Evolutionary conservation across 2,797 vertebrate genomes (phyloP).

Genomic region (Diplodus puntazzo): DNA sequence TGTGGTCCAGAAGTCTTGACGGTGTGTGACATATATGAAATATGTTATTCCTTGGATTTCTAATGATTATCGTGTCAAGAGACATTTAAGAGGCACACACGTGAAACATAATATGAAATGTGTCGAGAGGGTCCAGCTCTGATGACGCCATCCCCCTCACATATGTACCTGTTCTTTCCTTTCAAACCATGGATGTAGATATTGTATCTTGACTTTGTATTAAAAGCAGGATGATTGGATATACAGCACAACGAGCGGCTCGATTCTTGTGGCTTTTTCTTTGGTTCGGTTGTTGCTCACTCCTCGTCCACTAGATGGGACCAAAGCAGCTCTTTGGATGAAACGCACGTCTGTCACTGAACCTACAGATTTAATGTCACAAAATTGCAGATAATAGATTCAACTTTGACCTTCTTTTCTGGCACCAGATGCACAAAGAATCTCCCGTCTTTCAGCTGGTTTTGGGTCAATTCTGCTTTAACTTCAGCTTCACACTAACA

Average conservation of each 20-base stretch:
- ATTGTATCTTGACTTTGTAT: slow-evolving; percentile 98
- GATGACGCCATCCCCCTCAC: slow-evolving; percentile 78
- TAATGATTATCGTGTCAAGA: slow-evolving; percentile 79
- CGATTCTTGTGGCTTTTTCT: slow-evolving; percentile 42
- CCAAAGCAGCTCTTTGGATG: slow-evolving; percentile 31
- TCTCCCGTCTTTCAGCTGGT: too few relatives aligned
- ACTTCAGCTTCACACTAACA: background rate
- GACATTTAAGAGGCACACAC: slow-evolving; percentile 75
- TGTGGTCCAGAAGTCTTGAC: slow-evolving; percentile 83
- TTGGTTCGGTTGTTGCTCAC: slow-evolving; percentile 31
- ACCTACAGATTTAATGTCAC: background rate
- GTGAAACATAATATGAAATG: slow-evolving; percentile 69
- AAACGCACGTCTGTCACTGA: background rate
- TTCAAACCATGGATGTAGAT: slow-evolving; percentile 97
- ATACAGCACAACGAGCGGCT: slow-evolving; percentile 72
- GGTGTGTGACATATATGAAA: slow-evolving; percentile 82
- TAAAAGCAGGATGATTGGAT: slow-evolving; percentile 96
- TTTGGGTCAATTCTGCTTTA: background rate
- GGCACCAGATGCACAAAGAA: background rate
- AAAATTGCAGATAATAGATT: background rate
- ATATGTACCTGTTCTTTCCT: slow-evolving; percentile 91
- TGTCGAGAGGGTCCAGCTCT: slow-evolving; percentile 82
- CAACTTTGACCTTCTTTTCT: background rate
- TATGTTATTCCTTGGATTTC: slow-evolving; percentile 84
- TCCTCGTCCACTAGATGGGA: slow-evolving; percentile 65